Evolutionary conservation across 2,113 vertebrate species (phyloP).

Genomic region (Colistium nudipinnis): DNA sequence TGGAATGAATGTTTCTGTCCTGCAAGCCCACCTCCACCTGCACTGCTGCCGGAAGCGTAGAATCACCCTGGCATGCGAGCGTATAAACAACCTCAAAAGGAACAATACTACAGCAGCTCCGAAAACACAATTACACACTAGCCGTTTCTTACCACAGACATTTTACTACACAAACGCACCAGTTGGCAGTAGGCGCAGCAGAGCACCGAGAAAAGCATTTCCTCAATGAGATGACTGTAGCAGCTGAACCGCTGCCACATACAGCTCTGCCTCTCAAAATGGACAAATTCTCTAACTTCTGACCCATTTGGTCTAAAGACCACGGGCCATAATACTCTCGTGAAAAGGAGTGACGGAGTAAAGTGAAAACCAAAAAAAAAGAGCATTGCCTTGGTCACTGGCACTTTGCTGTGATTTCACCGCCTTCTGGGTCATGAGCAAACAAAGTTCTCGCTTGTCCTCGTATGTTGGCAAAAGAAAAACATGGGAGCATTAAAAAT

Average conservation of each 20-base stretch:
- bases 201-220: slow-evolving; percentile 65
- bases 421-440: too few relatives aligned
- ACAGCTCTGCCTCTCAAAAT: not conserved
- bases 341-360: too few relatives aligned
- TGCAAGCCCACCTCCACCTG: not conserved
- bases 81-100: slow-evolving; percentile 3
- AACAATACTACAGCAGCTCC: too few relatives aligned
- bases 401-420: too few relatives aligned
- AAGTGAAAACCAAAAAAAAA: too few relatives aligned
- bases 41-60: slow-evolving; percentile 14
- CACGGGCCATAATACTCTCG: too few relatives aligned
- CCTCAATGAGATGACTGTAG: slow-evolving; percentile 60
- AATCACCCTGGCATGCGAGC: slow-evolving; percentile 25
- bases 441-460: too few relatives aligned
- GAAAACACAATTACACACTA: slow-evolving; percentile 15
- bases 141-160: not conserved
- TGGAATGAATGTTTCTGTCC: slow-evolving; percentile 37
- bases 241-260: not conserved
- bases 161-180: not conserved
- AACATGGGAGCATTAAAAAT: too few relatives aligned
- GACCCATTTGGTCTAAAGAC: too few relatives aligned
- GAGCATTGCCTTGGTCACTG: too few relatives aligned
- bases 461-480: too few relatives aligned
- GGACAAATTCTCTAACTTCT: too few relatives aligned
- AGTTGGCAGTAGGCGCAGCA: slow-evolving; percentile 3